phyloP scores from a whole-genome alignment of 2,113 vertebrate genomes.

The Lophius piscatorius region DNA sequence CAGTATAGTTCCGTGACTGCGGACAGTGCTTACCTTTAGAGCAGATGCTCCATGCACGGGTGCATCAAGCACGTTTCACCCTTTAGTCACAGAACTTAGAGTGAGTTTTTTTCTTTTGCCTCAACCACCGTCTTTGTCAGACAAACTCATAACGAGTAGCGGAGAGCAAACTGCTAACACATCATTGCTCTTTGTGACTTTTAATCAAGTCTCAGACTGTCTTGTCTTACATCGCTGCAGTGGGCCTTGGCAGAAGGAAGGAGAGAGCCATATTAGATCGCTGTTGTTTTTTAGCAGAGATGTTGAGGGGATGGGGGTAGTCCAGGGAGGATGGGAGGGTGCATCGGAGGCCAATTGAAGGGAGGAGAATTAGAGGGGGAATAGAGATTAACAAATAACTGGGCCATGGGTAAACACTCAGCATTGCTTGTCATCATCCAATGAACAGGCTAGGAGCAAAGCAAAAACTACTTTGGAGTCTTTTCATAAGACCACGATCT shows the following conservation, averaged over 20 bases:
- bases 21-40: constrained; percentile 10
- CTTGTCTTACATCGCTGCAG: constrained; percentile 30
- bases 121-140: constrained; percentile 7
- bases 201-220: constrained; percentile 54
- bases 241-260: constrained; percentile 66
- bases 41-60: constrained; percentile 10
- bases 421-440: constrained; percentile 61
- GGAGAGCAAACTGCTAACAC: constrained; percentile 24
- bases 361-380: constrained; percentile 24
- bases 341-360: constrained; percentile 63
- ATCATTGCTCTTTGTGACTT: constrained; percentile 42
- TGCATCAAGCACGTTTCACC: constrained; percentile 23
- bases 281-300: constrained; percentile 68
- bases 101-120: too few relatives aligned
- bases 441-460: constrained; percentile 56
- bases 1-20: not conserved
- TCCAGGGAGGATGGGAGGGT: constrained; percentile 39
- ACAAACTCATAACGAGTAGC: constrained; percentile 14
- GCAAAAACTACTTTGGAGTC: constrained; percentile 60
- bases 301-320: constrained; percentile 55
- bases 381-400: constrained; percentile 76
- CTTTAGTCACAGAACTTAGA: not conserved
- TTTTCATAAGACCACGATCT: constrained; percentile 61
- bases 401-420: constrained; percentile 78
- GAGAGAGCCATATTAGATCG: constrained; percentile 67